phyloP scores from a whole-genome alignment of 2,113 vertebrate species.

The Rhinichthys klamathensis region DNA sequence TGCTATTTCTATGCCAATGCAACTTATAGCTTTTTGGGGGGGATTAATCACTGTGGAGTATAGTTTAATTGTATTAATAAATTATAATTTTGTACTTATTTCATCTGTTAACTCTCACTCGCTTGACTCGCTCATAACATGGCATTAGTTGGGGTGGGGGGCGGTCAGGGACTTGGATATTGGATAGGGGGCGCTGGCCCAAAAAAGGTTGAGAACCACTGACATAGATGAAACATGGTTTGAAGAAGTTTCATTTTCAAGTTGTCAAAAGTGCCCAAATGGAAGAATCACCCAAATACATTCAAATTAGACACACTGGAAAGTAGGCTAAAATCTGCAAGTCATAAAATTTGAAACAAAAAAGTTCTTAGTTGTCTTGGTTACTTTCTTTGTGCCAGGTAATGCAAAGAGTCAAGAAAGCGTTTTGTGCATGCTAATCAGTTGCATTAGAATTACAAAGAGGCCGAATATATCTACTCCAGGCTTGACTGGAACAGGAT shows the following conservation, averaged over 20 bases:
- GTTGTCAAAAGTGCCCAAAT: not conserved
- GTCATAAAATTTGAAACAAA: conserved; percentile 62
- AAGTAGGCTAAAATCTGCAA: conserved; percentile 55
- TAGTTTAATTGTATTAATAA: too few species aligned
- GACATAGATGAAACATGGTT: not conserved
- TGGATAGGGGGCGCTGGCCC: too few species aligned
- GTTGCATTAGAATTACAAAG: conserved; percentile 65
- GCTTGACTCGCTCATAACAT: too few species aligned
- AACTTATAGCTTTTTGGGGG: too few species aligned
- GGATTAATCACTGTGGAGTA: too few species aligned
- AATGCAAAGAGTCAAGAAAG: conserved; percentile 55
- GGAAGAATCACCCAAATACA: not conserved
- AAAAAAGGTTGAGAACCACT: too few species aligned
- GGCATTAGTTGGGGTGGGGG: too few species aligned
- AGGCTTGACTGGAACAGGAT: conserved; percentile 42
- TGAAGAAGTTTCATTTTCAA: not conserved
- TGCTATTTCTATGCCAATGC: too few species aligned
- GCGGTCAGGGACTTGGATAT: too few species aligned
- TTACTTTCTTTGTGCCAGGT: conserved; percentile 60
- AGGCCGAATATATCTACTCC: conserved; percentile 65
- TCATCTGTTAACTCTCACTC: too few species aligned
- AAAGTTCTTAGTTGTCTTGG: conserved; percentile 60
- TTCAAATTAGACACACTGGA: not conserved
- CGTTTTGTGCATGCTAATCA: conserved; percentile 74
- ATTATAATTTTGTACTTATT: too few species aligned